These are phyloP conservation scores for Gallinago solitaria DNA, from an alignment of 2,797 vertebrate species.

Conservation along the genomic window DNA sequence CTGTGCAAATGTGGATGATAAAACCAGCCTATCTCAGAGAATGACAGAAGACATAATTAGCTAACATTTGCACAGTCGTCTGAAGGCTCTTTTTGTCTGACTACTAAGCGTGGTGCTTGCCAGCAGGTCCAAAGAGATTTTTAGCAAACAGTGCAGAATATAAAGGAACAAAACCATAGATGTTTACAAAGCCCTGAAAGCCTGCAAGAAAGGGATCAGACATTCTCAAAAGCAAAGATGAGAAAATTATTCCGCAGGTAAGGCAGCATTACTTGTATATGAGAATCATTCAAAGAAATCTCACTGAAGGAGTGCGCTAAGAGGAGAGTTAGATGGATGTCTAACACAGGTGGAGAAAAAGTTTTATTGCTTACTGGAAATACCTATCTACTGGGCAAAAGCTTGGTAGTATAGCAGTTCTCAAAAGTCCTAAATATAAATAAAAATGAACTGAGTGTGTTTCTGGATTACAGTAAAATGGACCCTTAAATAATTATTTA, in stretches of 20 bases:
- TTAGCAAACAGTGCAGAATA: neutral
- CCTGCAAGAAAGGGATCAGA: neutral
- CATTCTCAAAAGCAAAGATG: neutral
- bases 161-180: neutral
- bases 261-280: neutral
- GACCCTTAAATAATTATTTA: neutral
- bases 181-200: neutral
- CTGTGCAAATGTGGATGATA: constrained; percentile 23
- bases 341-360: neutral
- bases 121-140: neutral
- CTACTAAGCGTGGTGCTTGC: neutral
- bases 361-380: constrained; percentile 26
- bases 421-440: constrained; percentile 40
- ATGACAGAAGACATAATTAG: constrained; percentile 5
- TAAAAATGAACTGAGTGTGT: neutral
- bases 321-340: constrained; percentile 11
- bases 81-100: neutral
- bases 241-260: neutral
- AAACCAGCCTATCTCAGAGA: neutral
- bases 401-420: neutral
- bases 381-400: neutral
- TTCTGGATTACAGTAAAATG: neutral
- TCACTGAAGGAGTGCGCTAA: constrained; percentile 24
- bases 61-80: constrained; percentile 14
- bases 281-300: neutral